A percentile compares a stretch with the other conserved stretches of the same genome.
Evolutionary conservation across 2,888 invertebrate species (phyloP).

Genomic region (Luffia ferchaultella): DNA sequence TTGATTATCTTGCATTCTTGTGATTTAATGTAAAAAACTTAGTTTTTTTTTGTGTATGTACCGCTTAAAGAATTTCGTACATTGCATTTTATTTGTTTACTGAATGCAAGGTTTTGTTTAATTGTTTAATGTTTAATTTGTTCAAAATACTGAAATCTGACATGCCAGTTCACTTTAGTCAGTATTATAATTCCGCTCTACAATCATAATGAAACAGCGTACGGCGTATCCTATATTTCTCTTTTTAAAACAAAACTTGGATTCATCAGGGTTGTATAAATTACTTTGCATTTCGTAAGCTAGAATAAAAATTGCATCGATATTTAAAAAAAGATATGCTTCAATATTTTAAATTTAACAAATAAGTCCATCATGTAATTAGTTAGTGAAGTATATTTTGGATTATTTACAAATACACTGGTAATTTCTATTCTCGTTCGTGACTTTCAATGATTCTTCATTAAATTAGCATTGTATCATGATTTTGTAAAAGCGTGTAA

Average conservation of each 20-base stretch:
- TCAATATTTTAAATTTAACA: neutral
- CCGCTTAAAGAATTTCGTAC: too few relatives aligned
- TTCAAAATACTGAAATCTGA: too few relatives aligned
- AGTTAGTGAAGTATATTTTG: neutral
- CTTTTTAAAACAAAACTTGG: too few relatives aligned
- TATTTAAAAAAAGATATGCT: constrained; percentile 25
- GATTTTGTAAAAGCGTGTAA: constrained; percentile 27
- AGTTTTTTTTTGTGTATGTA: too few relatives aligned
- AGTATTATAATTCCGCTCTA: too few relatives aligned
- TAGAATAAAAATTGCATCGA: constrained; percentile 20
- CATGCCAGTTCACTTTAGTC: too few relatives aligned
- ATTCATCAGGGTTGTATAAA: constrained; percentile 50
- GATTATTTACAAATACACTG: neutral
- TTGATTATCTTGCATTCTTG: neutral
- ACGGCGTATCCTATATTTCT: too few relatives aligned
- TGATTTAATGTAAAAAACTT: too few relatives aligned
- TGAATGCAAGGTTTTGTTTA: too few relatives aligned
- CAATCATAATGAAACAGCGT: too few relatives aligned
- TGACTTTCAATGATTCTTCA: neutral
- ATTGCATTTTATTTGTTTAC: too few relatives aligned
- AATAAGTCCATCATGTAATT: neutral
- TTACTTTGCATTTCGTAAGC: constrained; percentile 28
- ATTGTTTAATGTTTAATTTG: too few relatives aligned
- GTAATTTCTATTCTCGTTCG: neutral
- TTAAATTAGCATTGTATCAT: constrained; percentile 13